phyloP scores from a whole-genome alignment of 2,797 vertebrate genomes.

The Neomorphus geoffroyi region DNA sequence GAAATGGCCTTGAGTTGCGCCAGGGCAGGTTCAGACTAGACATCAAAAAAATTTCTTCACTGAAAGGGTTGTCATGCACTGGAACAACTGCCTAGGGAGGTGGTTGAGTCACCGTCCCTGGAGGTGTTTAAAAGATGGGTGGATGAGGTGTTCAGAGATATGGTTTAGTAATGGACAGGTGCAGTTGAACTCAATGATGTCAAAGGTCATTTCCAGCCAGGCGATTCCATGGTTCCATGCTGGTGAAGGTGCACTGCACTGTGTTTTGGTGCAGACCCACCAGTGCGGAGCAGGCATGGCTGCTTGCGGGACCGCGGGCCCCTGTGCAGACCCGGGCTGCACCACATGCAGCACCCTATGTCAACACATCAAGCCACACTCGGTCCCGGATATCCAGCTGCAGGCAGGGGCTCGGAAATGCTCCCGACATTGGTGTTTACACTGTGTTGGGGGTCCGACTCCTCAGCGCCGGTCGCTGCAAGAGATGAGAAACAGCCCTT shows the following conservation, averaged over 20 bases:
- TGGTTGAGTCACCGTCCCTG: no score
- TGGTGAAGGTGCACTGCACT: no score
- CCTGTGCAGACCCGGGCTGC: fast-evolving
- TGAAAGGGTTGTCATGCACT: no score
- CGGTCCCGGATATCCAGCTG: fast-evolving
- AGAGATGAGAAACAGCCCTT: not conserved
- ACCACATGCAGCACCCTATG: fast-evolving
- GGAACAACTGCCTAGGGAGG: no score
- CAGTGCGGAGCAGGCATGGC: not conserved
- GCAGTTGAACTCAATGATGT: no score
- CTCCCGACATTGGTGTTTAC: fast-evolving
- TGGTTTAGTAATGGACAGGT: no score
- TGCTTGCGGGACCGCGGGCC: fast-evolving
- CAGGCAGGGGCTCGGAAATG: not conserved
- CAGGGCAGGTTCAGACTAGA: no score
- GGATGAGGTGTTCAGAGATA: no score
- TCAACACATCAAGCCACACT: fast-evolving
- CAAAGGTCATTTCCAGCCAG: no score
- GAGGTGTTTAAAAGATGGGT: no score
- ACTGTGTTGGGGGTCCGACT: not conserved
- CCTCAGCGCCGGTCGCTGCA: not conserved
- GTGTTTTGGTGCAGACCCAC: not conserved
- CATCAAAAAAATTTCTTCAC: no score
- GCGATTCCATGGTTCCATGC: not conserved
- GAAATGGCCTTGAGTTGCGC: no score